phyloP scores from a whole-genome alignment of 2,797 vertebrate species.

The Argyrosomus regius region DNA sequence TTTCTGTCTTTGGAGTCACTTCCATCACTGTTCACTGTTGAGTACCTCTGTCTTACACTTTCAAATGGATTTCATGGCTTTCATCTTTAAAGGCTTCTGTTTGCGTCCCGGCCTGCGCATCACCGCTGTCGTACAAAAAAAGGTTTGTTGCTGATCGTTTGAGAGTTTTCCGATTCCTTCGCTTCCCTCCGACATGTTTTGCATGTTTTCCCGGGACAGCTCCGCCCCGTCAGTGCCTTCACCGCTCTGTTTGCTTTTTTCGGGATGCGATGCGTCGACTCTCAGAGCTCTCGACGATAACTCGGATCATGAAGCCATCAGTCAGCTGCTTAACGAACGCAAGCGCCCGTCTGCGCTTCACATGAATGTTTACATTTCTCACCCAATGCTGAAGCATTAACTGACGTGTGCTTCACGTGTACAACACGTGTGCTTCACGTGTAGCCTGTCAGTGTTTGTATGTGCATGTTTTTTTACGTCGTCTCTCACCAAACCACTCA shows the following conservation, averaged over 20 bases:
- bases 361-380: slow-evolving; percentile 69
- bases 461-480: neutral
- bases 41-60: slow-evolving; percentile 37
- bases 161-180: too few relatives aligned
- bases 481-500: too few relatives aligned
- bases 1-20: slow-evolving; percentile 14
- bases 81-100: slow-evolving; percentile 32
- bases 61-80: neutral
- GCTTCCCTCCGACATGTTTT: neutral
- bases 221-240: slow-evolving; percentile 80
- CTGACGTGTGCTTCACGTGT: neutral
- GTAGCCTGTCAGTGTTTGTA: slow-evolving; percentile 19
- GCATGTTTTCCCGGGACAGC: slow-evolving; percentile 12
- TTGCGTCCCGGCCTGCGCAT: slow-evolving; percentile 5
- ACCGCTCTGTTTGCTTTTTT: slow-evolving; percentile 50
- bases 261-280: slow-evolving; percentile 33
- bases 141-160: neutral
- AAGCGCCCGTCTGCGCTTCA: neutral
- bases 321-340: slow-evolving; percentile 2
- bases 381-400: neutral
- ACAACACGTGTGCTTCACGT: neutral
- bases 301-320: neutral
- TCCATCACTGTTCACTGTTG: slow-evolving; percentile 9
- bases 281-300: slow-evolving; percentile 21
- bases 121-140: neutral